Base-by-base conservation (phyloP, 2,113 vertebrate species). In the Tylochromis polylepis region DNA sequence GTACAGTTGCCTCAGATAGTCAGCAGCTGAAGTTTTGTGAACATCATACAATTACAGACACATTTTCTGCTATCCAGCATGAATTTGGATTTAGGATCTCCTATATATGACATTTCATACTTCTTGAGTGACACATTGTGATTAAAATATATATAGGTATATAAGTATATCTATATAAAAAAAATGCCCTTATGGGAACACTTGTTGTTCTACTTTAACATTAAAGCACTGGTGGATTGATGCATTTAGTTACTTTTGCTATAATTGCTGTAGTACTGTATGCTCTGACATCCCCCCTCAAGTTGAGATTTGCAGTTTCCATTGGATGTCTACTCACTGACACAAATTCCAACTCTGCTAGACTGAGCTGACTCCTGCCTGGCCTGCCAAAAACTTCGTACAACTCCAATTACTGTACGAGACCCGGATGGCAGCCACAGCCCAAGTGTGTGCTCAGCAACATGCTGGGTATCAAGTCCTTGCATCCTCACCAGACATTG, bases 341-440 rank as follows among this genome's bases (percentile, higher is more conserved):
- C 55, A 84, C 41, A 85, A 80, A 87, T 43, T 89, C 79, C 57
- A 67, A 67, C 62, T 43, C 57, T 59, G 20, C 65, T 53, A 60
- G 29, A 72, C 77, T 75, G 84, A 83, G 83, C 79, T 77, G 81
- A 90, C 62, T 87, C 65, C 75, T 88, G 85, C 53, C 56, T 57
- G 55, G 79, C 18, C 85, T 91, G 86, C 85, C 89, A 84, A 84
- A 29, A 51, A 82, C 79, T 55, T 90, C 79, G 87, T 88, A 29
- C 20, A 41, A 85, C 79, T 90, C 85, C 86, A 92, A 90, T 90
- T 89, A 90, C 65, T 85, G 41, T 88, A 53, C 36, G n/a, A 82
- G 89, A 53, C 53, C 58, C 86, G 41, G 8, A 87, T 41, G 72
- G 83, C 84, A 86, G 85, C 79, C 79, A 49, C 80, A 80, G 56